Evolutionary conservation across 1,140 invertebrate species (phyloP).

Genomic region (Bradysia coprophila): DNA sequence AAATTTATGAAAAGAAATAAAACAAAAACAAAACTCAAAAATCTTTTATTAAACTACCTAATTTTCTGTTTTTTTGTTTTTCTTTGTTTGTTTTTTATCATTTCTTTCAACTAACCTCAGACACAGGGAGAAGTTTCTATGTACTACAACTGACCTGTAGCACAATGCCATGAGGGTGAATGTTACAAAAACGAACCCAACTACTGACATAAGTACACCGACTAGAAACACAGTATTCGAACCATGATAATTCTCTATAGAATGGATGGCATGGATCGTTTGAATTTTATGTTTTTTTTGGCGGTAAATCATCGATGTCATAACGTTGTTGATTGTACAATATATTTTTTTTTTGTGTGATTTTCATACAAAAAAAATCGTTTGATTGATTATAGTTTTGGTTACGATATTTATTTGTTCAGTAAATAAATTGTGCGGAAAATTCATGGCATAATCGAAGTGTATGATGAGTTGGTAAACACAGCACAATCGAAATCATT

Average conservation of each 20-base stretch:
- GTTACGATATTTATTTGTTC: not conserved
- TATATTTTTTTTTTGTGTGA: no score
- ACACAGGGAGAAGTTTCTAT: constrained; percentile 93
- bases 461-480: not conserved
- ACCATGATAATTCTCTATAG: constrained; percentile 78
- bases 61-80: constrained; percentile 8
- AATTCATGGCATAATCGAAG: not conserved
- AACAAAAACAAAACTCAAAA: constrained; percentile 25
- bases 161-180: constrained; percentile 96
- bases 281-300: not conserved
- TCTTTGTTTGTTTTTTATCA: constrained; percentile 10
- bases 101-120: constrained; percentile 66
- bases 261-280: constrained; percentile 1
- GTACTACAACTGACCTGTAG: constrained; percentile 97
- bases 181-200: constrained; percentile 95
- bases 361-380: no score
- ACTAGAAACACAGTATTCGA: constrained; percentile 92
- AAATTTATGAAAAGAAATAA: not conserved
- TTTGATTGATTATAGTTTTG: not conserved
- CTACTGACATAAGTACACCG: constrained; percentile 92
- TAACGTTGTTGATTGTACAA: no score
- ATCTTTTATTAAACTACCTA: constrained; percentile 5
- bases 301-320: not conserved
- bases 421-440: not conserved
- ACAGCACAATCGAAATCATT: not conserved